Percentiles rank a stretch among this genome's conserved stretches.
Evolutionary conservation across 1,140 invertebrate genomes (phyloP).

Genomic region (Drosophila mojavensis): DNA sequence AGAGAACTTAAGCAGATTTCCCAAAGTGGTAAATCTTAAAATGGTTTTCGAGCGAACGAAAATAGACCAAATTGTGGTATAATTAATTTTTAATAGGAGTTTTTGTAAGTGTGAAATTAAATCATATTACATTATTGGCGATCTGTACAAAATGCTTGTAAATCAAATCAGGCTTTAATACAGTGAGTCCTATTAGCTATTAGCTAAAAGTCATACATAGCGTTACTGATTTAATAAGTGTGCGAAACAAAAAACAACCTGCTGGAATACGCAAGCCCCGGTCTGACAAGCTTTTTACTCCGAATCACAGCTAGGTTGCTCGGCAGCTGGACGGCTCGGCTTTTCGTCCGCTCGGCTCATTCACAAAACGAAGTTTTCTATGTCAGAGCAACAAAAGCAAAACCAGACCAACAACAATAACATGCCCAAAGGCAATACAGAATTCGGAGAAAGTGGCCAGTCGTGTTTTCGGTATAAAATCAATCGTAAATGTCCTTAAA

Average conservation of each 20-base stretch:
- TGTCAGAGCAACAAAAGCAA: constrained; percentile 34
- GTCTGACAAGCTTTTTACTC: constrained; percentile 49
- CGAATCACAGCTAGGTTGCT: constrained; percentile 58
- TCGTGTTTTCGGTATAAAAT: constrained; percentile 78
- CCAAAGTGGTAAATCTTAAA: too few species aligned
- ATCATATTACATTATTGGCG: too few species aligned
- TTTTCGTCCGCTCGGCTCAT: constrained; percentile 28
- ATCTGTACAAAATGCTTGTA: too few species aligned
- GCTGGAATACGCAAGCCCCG: constrained; percentile 58
- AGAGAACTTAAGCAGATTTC: too few species aligned
- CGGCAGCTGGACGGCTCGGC: constrained; percentile 15
- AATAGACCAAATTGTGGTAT: too few species aligned
- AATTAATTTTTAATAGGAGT: too few species aligned
- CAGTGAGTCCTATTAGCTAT: neutral
- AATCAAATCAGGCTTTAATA: neutral
- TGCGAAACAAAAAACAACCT: constrained; percentile 75
- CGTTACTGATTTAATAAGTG: constrained; percentile 46
- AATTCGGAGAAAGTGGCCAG: constrained; percentile 36
- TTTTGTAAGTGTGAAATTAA: too few species aligned
- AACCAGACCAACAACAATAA: constrained; percentile 10
- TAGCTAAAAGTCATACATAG: constrained; percentile 29
- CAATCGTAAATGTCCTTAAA: constrained; percentile 83
- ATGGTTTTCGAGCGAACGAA: too few species aligned
- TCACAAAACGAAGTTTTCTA: constrained; percentile 61
- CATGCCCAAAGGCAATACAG: constrained; percentile 5